Evolutionary conservation across 2,888 invertebrate species (phyloP).

Genomic region (Leptinotarsa rubiginosa): DNA sequence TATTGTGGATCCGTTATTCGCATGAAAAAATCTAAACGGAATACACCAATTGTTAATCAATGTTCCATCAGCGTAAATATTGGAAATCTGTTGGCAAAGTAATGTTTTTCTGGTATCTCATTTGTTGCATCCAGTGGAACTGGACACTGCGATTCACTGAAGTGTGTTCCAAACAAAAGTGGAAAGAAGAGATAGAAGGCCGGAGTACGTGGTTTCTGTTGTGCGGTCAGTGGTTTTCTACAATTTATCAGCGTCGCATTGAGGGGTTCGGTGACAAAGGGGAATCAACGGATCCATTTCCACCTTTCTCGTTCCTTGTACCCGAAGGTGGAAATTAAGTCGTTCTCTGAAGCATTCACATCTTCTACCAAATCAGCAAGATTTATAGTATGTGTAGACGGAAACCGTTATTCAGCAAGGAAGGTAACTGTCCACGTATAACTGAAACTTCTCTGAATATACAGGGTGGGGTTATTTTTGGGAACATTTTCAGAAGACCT

Average conservation of each 20-base stretch:
- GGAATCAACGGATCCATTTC: constrained; percentile 11
- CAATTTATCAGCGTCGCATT: constrained; percentile 37
- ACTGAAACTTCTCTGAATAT: too few relatives aligned
- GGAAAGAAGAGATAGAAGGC: neutral
- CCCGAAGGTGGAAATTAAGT: constrained; percentile 2
- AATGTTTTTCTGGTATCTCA: constrained; percentile 9
- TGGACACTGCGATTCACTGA: neutral
- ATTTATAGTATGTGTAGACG: too few relatives aligned
- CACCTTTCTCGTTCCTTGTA: neutral
- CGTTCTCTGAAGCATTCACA: neutral
- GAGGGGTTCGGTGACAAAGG: constrained; percentile 28
- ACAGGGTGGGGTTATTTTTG: too few relatives aligned
- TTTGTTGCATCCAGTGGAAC: constrained; percentile 9
- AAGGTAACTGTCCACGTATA: too few relatives aligned
- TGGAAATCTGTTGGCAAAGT: neutral
- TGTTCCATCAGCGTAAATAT: constrained; percentile 9
- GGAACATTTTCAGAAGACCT: too few relatives aligned
- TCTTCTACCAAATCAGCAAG: too few relatives aligned
- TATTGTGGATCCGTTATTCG: neutral
- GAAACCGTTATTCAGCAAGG: too few relatives aligned
- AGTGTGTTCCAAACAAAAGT: neutral
- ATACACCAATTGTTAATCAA: constrained; percentile 9
- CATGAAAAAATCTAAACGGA: neutral
- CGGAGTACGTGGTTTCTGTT: constrained; percentile 19
- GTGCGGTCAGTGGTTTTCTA: constrained; percentile 35